Percentiles rank a stretch among this genome's conserved stretches.
Conservation (phyloP, 1,140 invertebrate species). For the Orchesella cincta region DNA sequence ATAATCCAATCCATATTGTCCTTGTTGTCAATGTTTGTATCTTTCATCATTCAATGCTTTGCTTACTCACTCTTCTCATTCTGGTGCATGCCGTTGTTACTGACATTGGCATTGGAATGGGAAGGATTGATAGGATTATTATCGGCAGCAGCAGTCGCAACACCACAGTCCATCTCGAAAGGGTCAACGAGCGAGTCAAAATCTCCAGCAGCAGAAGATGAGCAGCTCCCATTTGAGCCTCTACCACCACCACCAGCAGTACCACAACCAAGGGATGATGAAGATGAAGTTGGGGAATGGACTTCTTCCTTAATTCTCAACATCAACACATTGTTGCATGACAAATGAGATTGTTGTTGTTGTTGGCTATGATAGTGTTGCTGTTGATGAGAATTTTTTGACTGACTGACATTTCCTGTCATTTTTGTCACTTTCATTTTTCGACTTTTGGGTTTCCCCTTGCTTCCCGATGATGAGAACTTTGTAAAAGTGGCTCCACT, state of each 20-base stretch:
- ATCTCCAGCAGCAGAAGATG: neutral
- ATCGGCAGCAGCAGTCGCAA: too few species aligned
- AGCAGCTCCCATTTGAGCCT: neutral
- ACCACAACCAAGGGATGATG: too few species aligned
- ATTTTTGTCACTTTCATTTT: neutral
- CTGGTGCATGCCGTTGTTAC: too few species aligned
- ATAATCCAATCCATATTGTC: too few species aligned
- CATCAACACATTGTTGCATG: neutral
- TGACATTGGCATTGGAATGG: too few species aligned
- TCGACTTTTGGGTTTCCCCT: neutral
- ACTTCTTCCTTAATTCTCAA: slow-evolving; percentile 16
- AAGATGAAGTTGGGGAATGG: neutral
- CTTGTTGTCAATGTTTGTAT: too few species aligned
- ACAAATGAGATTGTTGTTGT: neutral
- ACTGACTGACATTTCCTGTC: neutral
- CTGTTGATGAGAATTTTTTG: too few species aligned
- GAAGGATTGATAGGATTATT: too few species aligned
- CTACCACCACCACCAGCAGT: too few species aligned
- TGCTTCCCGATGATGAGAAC: neutral
- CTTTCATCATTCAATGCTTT: too few species aligned
- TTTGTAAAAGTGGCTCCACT: neutral
- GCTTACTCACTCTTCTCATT: too few species aligned
- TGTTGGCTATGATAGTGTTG: neutral
- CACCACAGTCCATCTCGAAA: neutral
- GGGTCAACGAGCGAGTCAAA: slow-evolving; percentile 8